Conservation (phyloP, 2,113 vertebrate species). For the Pantherophis guttatus region DNA sequence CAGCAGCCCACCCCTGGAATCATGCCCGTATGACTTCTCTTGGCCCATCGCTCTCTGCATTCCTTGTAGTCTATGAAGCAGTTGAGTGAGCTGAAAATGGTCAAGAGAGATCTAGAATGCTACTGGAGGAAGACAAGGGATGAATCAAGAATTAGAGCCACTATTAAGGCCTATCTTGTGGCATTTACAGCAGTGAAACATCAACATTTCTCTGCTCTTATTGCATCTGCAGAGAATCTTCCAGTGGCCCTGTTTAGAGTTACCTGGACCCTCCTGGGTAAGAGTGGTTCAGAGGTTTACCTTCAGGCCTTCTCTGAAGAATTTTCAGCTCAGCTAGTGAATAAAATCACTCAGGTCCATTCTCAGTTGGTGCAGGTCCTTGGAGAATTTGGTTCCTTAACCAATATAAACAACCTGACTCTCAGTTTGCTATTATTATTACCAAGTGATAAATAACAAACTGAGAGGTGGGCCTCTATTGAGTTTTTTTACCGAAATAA, state of each 20-base stretch:
- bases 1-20: no score
- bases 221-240: not conserved
- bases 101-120: not conserved
- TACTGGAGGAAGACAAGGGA: not conserved
- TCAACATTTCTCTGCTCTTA: not conserved
- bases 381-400: not conserved
- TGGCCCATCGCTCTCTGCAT: not conserved
- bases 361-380: no score
- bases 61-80: not conserved
- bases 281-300: no score
- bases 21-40: not conserved
- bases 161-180: not conserved
- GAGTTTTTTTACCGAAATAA: not conserved
- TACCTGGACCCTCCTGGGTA: not conserved
- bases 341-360: no score
- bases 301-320: no score
- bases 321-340: no score
- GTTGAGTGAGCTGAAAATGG: not conserved
- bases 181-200: not conserved
- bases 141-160: not conserved
- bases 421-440: not conserved
- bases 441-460: not conserved
- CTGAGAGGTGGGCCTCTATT: not conserved
- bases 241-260: not conserved
- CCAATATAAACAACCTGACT: not conserved